phyloP scores from a whole-genome alignment of 37 sponge, comb jelly and placozoan species.

The Spongia lamella region DNA sequence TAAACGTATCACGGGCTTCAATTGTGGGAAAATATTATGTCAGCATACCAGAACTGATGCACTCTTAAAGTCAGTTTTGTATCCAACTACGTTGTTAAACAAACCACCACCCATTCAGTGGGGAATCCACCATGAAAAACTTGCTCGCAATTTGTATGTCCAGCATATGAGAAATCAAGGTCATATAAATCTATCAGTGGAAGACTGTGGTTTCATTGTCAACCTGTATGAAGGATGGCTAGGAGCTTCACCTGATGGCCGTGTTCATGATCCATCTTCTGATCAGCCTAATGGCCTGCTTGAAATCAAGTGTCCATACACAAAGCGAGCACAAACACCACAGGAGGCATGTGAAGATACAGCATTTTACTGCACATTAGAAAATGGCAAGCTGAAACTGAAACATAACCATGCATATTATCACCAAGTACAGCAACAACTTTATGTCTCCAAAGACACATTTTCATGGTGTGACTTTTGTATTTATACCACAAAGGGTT shows the following conservation, averaged over 20 bases:
- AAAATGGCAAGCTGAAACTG: slow-evolving; percentile 9
- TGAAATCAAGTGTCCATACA: slow-evolving; percentile 65
- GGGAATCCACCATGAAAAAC: slow-evolving; percentile 24
- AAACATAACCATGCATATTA: slow-evolving; percentile 44
- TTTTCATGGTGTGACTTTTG: slow-evolving; percentile 41
- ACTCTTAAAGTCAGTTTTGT: slow-evolving; percentile 11
- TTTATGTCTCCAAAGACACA: slow-evolving; percentile 28
- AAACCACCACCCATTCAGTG: slow-evolving; percentile 23
- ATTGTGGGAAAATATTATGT: slow-evolving; percentile 25
- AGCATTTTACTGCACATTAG: slow-evolving; percentile 20
- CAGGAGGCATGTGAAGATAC: slow-evolving; percentile 41
- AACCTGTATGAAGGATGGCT: slow-evolving; percentile 1
- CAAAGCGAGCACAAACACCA: slow-evolving; percentile 22
- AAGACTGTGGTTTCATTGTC: slow-evolving; percentile 26
- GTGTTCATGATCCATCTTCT: slow-evolving; percentile 4
- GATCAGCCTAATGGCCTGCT: slow-evolving; percentile 15
- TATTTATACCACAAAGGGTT: slow-evolving; percentile 13
- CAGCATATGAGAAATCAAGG: slow-evolving; percentile 1
- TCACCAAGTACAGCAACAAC: slow-evolving; percentile 54
- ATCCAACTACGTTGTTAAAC: slow-evolving; percentile 12
- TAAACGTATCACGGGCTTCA: slow-evolving; percentile 24
- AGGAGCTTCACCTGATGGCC: slow-evolving; percentile 46
- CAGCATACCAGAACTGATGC: slow-evolving; percentile 16
- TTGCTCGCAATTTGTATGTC: slow-evolving; percentile 21
- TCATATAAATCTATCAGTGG: slow-evolving; percentile 1